Conservation (phyloP, 35 echinoderm and acorn worm species). For the Ophiothrix spiculata region DNA sequence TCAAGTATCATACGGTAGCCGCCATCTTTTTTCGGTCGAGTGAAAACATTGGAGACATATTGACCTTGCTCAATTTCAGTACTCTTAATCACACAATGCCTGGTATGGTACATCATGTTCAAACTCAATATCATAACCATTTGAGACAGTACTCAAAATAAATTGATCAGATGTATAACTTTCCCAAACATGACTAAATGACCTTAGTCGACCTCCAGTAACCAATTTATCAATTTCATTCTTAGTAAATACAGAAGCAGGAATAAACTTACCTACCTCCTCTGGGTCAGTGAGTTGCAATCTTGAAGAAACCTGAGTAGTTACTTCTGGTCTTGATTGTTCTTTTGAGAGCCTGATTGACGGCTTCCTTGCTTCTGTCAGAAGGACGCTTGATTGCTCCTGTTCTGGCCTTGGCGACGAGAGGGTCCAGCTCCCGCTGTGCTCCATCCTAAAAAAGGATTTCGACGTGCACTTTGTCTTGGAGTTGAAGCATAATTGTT, state of each 20-base stretch:
- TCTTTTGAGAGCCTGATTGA: too few species aligned
- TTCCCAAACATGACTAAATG: slow-evolving; percentile 18
- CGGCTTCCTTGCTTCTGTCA: too few species aligned
- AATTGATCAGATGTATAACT: slow-evolving; percentile 53
- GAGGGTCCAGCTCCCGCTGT: not conserved
- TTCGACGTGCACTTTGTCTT: not conserved
- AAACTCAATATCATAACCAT: slow-evolving; percentile 46
- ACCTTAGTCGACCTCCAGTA: slow-evolving; percentile 45
- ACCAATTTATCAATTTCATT: not conserved
- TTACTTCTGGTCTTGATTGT: not conserved
- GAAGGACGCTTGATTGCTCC: not conserved
- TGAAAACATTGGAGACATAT: too few species aligned
- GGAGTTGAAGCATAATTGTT: too few species aligned
- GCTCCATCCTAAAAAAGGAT: not conserved
- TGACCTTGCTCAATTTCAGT: too few species aligned
- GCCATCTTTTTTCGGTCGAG: too few species aligned
- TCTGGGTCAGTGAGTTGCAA: not conserved
- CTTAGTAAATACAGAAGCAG: not conserved
- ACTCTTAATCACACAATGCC: too few species aligned
- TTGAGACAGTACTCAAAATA: slow-evolving; percentile 25
- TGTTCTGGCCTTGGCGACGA: not conserved
- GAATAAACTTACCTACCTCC: too few species aligned
- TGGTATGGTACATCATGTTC: not conserved
- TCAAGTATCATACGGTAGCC: too few species aligned
- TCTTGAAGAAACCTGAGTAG: not conserved